These are phyloP conservation scores for Megalops atlanticus DNA, from an alignment of 2,113 vertebrate species.

Conservation along the genomic window DNA sequence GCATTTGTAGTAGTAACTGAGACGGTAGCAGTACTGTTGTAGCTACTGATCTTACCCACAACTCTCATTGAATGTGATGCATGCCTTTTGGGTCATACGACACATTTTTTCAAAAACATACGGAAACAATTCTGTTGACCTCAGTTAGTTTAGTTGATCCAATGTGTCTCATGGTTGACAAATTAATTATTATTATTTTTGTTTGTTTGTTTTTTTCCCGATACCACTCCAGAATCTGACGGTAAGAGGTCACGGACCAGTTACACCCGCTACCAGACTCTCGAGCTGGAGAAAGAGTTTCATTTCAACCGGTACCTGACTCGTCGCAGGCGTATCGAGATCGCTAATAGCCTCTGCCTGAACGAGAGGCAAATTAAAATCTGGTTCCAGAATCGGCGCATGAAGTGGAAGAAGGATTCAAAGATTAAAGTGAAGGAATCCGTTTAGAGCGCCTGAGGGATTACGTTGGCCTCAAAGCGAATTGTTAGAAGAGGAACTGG, in stretches of 20 bases:
- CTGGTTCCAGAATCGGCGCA: slow-evolving; percentile 85
- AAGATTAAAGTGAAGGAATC: slow-evolving; percentile 81
- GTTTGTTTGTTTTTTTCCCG: slow-evolving; percentile 24
- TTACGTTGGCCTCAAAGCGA: slow-evolving; percentile 15
- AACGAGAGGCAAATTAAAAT: slow-evolving; percentile 87
- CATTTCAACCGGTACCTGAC: slow-evolving; percentile 86
- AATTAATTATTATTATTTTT: slow-evolving; percentile 1
- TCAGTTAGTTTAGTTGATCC: neutral
- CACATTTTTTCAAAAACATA: too few relatives aligned
- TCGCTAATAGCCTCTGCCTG: slow-evolving; percentile 82
- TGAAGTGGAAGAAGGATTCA: slow-evolving; percentile 88
- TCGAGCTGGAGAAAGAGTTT: slow-evolving; percentile 85
- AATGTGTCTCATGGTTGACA: slow-evolving; percentile 12
- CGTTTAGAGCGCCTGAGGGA: slow-evolving; percentile 58
- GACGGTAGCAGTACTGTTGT: neutral
- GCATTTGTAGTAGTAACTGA: neutral
- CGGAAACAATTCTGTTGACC: neutral
- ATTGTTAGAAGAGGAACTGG: slow-evolving; percentile 21
- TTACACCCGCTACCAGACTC: slow-evolving; percentile 84
- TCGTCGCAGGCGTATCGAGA: slow-evolving; percentile 81
- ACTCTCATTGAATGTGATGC: neutral
- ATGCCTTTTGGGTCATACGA: too few relatives aligned
- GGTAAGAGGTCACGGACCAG: slow-evolving; percentile 83
- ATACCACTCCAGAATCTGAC: slow-evolving; percentile 72
- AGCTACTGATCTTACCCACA: neutral